These are phyloP conservation scores for Styela clava DNA, from an alignment of 23 tunicate genomes.

Conservation along the genomic window DNA sequence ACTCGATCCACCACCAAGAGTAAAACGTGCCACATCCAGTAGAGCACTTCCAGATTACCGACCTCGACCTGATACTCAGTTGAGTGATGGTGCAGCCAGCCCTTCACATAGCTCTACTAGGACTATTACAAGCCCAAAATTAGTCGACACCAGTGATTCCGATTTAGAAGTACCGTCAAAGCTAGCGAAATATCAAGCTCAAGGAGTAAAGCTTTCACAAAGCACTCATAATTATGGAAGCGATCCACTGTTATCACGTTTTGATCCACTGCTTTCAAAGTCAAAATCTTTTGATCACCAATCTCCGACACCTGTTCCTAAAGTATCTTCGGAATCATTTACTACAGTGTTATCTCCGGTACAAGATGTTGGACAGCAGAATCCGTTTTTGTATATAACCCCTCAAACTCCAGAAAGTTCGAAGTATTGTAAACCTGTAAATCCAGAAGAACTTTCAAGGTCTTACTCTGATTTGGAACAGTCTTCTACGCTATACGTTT, in stretches of 20 bases:
- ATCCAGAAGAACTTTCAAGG: not conserved
- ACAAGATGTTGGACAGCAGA: not conserved
- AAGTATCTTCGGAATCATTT: not conserved
- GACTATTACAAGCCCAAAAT: not conserved
- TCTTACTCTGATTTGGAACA: conserved; percentile 5
- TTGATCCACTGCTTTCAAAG: not conserved
- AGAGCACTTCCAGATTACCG: not conserved
- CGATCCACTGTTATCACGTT: not conserved
- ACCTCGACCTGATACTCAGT: not conserved
- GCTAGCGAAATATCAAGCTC: not conserved
- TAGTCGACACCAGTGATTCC: not conserved
- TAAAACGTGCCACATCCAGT: not conserved
- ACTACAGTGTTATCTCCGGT: not conserved
- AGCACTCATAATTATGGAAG: not conserved
- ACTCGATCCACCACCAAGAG: conserved; percentile 18
- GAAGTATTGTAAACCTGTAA: not conserved
- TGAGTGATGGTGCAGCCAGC: not conserved
- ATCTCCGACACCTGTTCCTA: not conserved
- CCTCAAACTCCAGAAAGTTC: not conserved
- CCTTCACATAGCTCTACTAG: not conserved
- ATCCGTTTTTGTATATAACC: not conserved
- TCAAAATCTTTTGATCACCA: not conserved
- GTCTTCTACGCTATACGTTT: not conserved
- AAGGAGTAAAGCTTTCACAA: conserved; percentile 3
- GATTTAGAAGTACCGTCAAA: not conserved